Percentiles rank a stretch among this genome's conserved stretches.
Evolutionary conservation across 2,797 vertebrate genomes (phyloP).

Genomic region (Monodelphis domestica): DNA sequence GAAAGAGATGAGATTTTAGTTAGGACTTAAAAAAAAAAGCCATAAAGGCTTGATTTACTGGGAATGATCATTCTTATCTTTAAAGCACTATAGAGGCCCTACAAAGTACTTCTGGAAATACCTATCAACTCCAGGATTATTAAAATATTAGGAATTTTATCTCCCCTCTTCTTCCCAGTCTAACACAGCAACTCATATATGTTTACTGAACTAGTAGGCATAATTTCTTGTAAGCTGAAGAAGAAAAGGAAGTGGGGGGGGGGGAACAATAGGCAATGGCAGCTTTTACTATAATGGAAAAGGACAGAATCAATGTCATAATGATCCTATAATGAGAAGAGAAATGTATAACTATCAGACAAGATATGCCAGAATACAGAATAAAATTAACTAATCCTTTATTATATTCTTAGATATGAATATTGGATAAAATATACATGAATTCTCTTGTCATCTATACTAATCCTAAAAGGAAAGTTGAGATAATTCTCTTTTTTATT

Average conservation of each 20-base stretch:
- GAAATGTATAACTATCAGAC: neutral
- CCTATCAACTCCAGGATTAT: neutral
- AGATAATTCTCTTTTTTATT: neutral
- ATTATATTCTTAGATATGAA: neutral
- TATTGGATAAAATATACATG: neutral
- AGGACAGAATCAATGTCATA: neutral
- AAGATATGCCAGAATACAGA: neutral
- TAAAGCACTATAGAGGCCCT: neutral
- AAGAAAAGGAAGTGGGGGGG: neutral
- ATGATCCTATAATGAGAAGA: neutral
- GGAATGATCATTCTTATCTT: neutral
- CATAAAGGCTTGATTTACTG: neutral
- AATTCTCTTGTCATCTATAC: neutral
- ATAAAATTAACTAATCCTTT: neutral
- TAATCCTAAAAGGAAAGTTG: neutral
- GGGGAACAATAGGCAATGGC: neutral
- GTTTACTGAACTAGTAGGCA: neutral
- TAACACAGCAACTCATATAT: neutral
- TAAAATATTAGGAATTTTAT: neutral
- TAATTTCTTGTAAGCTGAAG: neutral
- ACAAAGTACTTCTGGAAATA: constrained; percentile 18
- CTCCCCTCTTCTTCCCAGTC: neutral
- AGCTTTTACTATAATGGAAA: neutral
- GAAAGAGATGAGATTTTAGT: neutral
- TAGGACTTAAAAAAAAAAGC: neutral